Evolutionary conservation across 2,888 invertebrate species (phyloP), one percentile per base, ranked within the genome.

Genomic region (Sinopyrophorus schimmeli): DNA sequence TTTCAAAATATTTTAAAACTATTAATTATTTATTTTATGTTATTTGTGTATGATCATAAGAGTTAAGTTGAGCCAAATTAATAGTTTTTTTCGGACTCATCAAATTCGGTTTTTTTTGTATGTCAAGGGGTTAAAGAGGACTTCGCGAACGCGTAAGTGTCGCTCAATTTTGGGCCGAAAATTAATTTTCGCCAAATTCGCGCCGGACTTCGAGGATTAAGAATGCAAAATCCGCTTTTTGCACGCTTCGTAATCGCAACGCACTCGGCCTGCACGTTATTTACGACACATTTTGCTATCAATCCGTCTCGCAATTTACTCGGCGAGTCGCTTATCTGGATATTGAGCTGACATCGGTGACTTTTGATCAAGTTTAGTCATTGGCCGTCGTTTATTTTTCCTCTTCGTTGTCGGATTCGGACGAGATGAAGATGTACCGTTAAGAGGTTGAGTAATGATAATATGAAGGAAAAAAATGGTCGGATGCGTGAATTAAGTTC

Each of bases 201-300:
- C n/a, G n/a, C n/a, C n/a, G n/a, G n/a, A n/a, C n/a, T n/a, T n/a
- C n/a, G 31, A 21, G 39, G 38, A 31, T 35, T 41, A 41, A 40
- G 28, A 24, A 47, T 40, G 30, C 32, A 24, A 32, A 34, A 39
- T 28, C 51, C 41, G 42, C 51, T 47, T 52, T 52, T 47, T 47
- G 51, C 51, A 46, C 44, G 50, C 40, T 42, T 38, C 16, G 32
- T 53, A 53, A 53, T 53, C 48, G 38, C 38, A 43, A 43, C 42
- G 51, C 42, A 52, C 37, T 52, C 41, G 51, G 44, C 32, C 30
- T 43, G 50, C 52, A 40, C 53, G 59, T 55, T 55, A 55, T 55
- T 55, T 58, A 60, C 57, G 54, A 53, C 55, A 55, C 59, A 56
- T 58, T 61, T 60, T 58, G 55, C 58, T 59, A 61, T 61, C 61